phyloP scores from a whole-genome alignment of 2,113 vertebrate species.

The Psammodynastes pulverulentus region DNA sequence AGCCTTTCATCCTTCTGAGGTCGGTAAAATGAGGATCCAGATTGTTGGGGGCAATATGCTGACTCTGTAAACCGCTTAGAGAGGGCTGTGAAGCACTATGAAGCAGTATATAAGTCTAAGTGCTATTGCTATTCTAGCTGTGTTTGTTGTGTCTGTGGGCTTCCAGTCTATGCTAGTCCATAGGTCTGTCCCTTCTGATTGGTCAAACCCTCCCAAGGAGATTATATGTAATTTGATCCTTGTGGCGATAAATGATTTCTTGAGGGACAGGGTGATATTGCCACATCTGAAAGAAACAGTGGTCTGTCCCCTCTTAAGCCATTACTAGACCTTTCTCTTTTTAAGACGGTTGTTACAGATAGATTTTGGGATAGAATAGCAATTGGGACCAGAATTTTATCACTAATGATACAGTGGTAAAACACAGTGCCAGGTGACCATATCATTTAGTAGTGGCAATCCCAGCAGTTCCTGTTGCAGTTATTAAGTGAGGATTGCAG shows the following conservation, averaged over 20 bases:
- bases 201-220: not conserved
- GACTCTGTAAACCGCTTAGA: too few species aligned
- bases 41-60: too few species aligned
- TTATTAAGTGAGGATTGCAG: not conserved
- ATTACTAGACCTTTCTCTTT: not conserved
- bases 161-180: not conserved
- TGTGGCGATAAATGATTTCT: not conserved
- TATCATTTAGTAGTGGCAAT: not conserved
- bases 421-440: not conserved
- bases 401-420: not conserved
- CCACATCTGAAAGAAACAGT: not conserved
- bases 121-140: not conserved
- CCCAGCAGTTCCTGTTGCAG: not conserved
- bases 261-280: not conserved
- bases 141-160: not conserved
- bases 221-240: not conserved
- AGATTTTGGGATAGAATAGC: not conserved
- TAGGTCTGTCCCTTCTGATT: not conserved
- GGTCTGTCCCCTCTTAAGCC: not conserved
- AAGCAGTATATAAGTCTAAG: too few species aligned
- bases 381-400: not conserved
- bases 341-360: not conserved
- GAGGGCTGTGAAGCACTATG: too few species aligned
- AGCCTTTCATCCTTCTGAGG: too few species aligned
- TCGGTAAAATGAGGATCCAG: too few species aligned